Conservation (phyloP, 2,888 invertebrate genomes). For the Phaedon cochleariae region DNA sequence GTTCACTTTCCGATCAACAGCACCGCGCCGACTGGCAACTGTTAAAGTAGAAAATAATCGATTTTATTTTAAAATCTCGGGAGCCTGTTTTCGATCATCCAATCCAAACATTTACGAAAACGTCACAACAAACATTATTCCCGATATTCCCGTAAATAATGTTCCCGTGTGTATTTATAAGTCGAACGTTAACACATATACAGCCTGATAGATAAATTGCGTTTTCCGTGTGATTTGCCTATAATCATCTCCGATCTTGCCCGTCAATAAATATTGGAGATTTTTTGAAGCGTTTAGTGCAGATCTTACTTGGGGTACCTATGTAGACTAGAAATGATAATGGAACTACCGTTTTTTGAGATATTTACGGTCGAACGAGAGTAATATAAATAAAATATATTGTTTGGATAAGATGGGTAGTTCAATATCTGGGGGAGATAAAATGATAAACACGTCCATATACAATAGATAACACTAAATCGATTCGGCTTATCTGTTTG, state of each 20-base stretch:
- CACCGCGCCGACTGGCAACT: conserved; percentile 24
- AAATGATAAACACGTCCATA: conserved; percentile 34
- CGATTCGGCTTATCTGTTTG: conserved; percentile 34
- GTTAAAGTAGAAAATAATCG: conserved; percentile 51
- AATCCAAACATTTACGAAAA: conserved; percentile 59
- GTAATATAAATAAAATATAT: too few species aligned
- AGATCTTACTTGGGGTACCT: conserved; percentile 37
- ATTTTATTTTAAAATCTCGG: conserved; percentile 52
- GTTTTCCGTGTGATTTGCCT: not conserved
- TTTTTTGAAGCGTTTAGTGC: conserved; percentile 38
- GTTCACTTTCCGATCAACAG: conserved; percentile 15
- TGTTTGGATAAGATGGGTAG: conserved; percentile 37
- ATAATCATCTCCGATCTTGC: conserved; percentile 23
- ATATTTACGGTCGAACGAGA: conserved; percentile 27
- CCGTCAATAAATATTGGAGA: conserved; percentile 36
- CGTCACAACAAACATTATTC: conserved; percentile 58
- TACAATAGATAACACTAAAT: conserved; percentile 41
- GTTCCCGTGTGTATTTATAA: conserved; percentile 29
- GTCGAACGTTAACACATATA: conserved; percentile 28
- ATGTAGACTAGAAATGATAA: conserved; percentile 35
- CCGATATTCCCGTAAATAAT: conserved; percentile 47
- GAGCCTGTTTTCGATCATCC: conserved; percentile 57
- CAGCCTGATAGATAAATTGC: conserved; percentile 14
- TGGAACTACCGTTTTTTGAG: conserved; percentile 46
- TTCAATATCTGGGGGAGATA: conserved; percentile 27